phyloP scores from a whole-genome alignment of 2,888 invertebrate species.

The Flexamia atlantica region DNA sequence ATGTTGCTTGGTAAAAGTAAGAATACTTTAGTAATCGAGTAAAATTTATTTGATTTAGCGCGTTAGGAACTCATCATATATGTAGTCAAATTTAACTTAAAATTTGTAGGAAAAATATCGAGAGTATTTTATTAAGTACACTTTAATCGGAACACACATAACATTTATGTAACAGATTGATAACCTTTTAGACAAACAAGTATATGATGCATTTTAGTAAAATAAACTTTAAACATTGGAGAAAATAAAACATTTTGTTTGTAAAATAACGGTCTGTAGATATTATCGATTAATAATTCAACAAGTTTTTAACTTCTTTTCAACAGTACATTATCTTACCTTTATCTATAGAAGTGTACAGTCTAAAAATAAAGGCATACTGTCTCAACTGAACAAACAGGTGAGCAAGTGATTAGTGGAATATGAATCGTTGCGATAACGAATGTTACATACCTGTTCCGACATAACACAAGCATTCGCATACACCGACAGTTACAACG shows the following conservation, averaged over 20 bases:
- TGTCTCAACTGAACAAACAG: neutral
- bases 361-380: conserved; percentile 17
- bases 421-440: neutral
- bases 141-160: neutral
- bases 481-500: conserved; percentile 12
- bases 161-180: conserved; percentile 2
- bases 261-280: no score
- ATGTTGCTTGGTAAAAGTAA: no score
- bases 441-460: conserved; percentile 44
- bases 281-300: neutral
- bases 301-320: neutral
- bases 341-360: neutral
- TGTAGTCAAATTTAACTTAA: no score
- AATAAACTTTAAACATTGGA: no score
- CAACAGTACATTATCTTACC: neutral
- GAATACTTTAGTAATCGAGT: no score
- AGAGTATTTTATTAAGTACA: neutral
- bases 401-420: conserved; percentile 1
- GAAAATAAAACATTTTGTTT: no score
- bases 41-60: no score
- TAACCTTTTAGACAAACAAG: neutral
- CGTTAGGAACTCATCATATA: no score
- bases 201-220: no score
- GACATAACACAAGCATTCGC: conserved; percentile 49
- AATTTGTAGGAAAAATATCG: neutral